phyloP scores from a whole-genome alignment of 1,140 invertebrate species.

The Drosophila kikkawai region DNA sequence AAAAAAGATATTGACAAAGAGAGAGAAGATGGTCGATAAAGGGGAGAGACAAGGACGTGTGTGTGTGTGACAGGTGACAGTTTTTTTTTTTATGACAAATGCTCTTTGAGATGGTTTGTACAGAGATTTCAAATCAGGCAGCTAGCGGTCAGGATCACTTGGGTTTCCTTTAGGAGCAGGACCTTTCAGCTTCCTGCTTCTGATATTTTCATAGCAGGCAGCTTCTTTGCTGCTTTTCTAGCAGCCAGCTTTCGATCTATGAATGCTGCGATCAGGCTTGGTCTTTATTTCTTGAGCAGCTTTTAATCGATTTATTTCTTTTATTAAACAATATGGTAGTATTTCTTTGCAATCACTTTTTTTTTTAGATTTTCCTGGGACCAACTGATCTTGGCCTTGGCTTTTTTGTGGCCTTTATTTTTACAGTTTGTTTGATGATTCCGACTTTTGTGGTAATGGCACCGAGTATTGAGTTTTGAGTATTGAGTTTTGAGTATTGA shows the following conservation, averaged over 20 bases:
- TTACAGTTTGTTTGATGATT: slow-evolving; percentile 11
- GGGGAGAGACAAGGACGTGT: slow-evolving; percentile 25
- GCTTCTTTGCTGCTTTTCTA: neutral
- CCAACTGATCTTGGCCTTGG: neutral
- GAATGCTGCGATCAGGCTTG: neutral
- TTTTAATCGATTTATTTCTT: neutral
- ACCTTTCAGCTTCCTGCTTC: neutral
- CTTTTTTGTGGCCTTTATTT: neutral
- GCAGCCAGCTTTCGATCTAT: neutral
- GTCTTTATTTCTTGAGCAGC: neutral
- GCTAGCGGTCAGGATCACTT: slow-evolving; percentile 12
- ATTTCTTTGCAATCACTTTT: neutral
- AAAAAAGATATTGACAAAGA: neutral
- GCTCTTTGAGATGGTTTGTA: slow-evolving; percentile 28
- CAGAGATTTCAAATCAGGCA: slow-evolving; percentile 22
- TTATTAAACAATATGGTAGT: neutral
- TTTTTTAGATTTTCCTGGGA: neutral
- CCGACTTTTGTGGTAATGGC: slow-evolving; percentile 21
- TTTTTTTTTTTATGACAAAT: slow-evolving; percentile 13
- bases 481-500: slow-evolving; percentile 7
- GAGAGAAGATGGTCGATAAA: slow-evolving; percentile 1
- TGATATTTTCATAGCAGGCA: neutral
- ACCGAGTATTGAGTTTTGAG: slow-evolving; percentile 10
- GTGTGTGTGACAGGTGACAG: slow-evolving; percentile 14
- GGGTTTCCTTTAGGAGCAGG: neutral